phyloP scores from a whole-genome alignment of 2,113 vertebrate genomes.

The Rissa tridactyla region DNA sequence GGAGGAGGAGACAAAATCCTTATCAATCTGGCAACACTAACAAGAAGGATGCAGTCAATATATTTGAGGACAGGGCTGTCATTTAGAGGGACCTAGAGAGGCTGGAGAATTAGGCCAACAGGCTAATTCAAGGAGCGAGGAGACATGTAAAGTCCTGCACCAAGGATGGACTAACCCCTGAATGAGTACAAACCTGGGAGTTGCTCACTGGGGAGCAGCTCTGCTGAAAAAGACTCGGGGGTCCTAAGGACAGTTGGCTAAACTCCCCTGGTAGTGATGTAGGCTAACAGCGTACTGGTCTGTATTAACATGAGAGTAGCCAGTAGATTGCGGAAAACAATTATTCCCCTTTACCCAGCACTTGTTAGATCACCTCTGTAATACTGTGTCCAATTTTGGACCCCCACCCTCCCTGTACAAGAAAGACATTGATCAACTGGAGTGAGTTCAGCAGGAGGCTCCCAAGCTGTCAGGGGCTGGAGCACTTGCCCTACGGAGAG shows the following conservation, averaged over 20 bases:
- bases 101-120: neutral
- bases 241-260: neutral
- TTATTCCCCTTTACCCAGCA: neutral
- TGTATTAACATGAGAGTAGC: neutral
- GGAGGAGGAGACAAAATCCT: neutral
- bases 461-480: neutral
- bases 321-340: neutral
- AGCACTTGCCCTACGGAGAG: neutral
- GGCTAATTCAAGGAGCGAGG: neutral
- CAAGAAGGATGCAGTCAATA: neutral
- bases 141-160: neutral
- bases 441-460: neutral
- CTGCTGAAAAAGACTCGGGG: neutral
- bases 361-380: neutral
- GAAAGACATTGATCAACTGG: neutral
- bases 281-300: neutral
- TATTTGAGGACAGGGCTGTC: neutral
- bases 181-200: neutral
- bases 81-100: neutral
- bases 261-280: neutral
- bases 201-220: neutral
- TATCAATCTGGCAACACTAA: neutral
- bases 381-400: neutral
- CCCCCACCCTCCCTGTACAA: neutral
- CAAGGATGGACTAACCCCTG: neutral